Percentiles rank a stretch among this genome's conserved stretches.
phyloP scores from a whole-genome alignment of 2,797 vertebrate species.

The Podarcis siculus region DNA sequence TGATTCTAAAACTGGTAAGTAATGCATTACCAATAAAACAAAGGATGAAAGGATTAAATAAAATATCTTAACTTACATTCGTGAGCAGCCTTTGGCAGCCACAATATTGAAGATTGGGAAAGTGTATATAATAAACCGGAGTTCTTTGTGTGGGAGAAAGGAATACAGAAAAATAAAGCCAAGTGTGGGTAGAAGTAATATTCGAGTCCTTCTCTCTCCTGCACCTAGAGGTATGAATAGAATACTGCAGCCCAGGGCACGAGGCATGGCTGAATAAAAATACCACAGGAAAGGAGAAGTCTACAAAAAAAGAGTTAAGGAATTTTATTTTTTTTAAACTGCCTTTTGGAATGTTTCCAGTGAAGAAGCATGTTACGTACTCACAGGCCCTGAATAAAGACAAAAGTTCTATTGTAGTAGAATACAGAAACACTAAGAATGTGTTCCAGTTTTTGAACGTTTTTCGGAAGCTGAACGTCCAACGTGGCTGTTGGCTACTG shows the following conservation, averaged over 20 bases:
- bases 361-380: background rate
- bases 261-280: constrained; percentile 93
- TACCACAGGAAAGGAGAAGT: constrained; percentile 96
- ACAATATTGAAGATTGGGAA: constrained; percentile 90
- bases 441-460: too few relatives aligned
- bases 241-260: constrained; percentile 88
- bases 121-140: constrained; percentile 95
- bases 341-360: background rate
- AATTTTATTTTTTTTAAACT: background rate
- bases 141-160: constrained; percentile 94
- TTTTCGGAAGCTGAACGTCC: too few relatives aligned
- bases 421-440: background rate
- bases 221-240: constrained; percentile 90
- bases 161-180: constrained; percentile 95
- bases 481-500: too few relatives aligned
- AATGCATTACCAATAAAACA: background rate
- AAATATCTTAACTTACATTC: constrained; percentile 80
- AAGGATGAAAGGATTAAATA: background rate
- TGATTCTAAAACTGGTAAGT: background rate
- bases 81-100: constrained; percentile 90
- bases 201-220: constrained; percentile 83
- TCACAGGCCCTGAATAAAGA: background rate
- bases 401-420: background rate
- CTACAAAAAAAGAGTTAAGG: constrained; percentile 79
- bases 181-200: constrained; percentile 81